Conservation (phyloP, 2,797 vertebrate genomes). For the Acipenser oxyrinchus region DNA sequence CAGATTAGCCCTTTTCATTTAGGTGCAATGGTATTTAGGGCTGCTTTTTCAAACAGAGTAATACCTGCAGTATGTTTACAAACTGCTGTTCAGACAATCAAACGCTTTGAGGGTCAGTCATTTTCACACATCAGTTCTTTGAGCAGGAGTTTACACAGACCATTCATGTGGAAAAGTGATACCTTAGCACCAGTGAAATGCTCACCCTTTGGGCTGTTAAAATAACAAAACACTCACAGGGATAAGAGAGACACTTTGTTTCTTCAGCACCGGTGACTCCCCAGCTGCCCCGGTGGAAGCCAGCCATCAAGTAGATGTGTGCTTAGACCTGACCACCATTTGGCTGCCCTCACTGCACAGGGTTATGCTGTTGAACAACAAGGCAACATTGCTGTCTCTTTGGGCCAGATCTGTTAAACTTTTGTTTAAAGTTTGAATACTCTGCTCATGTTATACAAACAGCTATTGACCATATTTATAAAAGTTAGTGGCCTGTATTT, state of each 20-base stretch:
- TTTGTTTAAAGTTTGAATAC: too few relatives aligned
- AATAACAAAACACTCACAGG: slow-evolving; percentile 36
- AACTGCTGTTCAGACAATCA: too few relatives aligned
- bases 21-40: too few relatives aligned
- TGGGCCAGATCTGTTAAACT: too few relatives aligned
- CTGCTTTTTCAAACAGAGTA: too few relatives aligned
- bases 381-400: too few relatives aligned
- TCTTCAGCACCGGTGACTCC: slow-evolving; percentile 41
- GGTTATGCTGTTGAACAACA: slow-evolving; percentile 2
- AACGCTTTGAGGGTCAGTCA: not conserved
- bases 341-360: slow-evolving; percentile 24
- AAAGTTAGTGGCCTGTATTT: too few relatives aligned
- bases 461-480: too few relatives aligned
- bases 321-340: slow-evolving; percentile 26
- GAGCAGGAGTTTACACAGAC: not conserved
- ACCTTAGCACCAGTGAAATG: slow-evolving; percentile 28
- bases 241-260: slow-evolving; percentile 26
- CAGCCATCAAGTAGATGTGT: slow-evolving; percentile 2
- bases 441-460: too few relatives aligned
- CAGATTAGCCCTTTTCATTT: too few relatives aligned
- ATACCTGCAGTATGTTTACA: too few relatives aligned
- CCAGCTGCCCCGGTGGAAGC: slow-evolving; percentile 24
- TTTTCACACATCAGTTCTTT: not conserved
- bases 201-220: slow-evolving; percentile 37
- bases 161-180: not conserved